Conservation (phyloP, 2,113 vertebrate genomes). For the Pangasianodon hypophthalmus region DNA sequence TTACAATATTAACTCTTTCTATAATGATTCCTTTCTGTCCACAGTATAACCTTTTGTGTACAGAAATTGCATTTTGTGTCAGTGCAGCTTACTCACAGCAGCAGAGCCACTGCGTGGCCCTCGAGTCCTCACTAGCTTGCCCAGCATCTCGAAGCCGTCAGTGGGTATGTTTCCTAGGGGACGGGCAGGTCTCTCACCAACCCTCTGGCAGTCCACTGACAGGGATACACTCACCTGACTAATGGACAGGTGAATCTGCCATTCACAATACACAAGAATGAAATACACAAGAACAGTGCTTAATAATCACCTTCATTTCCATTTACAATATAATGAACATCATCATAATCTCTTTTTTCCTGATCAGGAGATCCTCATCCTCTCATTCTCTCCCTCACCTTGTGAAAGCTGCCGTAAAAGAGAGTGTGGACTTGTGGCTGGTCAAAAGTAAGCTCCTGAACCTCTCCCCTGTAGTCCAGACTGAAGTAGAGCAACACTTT, state of each 20-base stretch:
- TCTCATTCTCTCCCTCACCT: slow-evolving; percentile 73
- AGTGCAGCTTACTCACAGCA: slow-evolving; percentile 65
- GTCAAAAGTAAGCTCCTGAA: slow-evolving; percentile 88
- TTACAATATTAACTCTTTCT: background rate
- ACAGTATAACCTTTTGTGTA: background rate
- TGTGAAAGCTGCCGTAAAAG: slow-evolving; percentile 96
- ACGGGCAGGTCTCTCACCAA: slow-evolving; percentile 78
- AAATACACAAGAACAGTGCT: background rate
- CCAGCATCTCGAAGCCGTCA: slow-evolving; percentile 84
- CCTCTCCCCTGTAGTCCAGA: slow-evolving; percentile 82
- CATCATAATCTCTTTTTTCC: background rate
- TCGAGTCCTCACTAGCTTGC: slow-evolving; percentile 82
- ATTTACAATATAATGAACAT: background rate
- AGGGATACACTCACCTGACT: slow-evolving; percentile 81
- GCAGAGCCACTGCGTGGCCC: slow-evolving; percentile 86
- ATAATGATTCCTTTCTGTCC: background rate
- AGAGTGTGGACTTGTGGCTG: slow-evolving; percentile 85
- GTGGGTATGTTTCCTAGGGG: slow-evolving; percentile 76
- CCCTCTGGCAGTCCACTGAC: slow-evolving; percentile 86
- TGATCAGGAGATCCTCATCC: background rate
- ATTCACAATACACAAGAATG: slow-evolving; percentile 29
- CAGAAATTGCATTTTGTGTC: background rate
- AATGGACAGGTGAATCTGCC: slow-evolving; percentile 86
- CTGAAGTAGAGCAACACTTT: slow-evolving; percentile 88
- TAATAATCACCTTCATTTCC: background rate